Conservation (phyloP, 2,113 vertebrate genomes). For the Chloebia gouldiae region DNA sequence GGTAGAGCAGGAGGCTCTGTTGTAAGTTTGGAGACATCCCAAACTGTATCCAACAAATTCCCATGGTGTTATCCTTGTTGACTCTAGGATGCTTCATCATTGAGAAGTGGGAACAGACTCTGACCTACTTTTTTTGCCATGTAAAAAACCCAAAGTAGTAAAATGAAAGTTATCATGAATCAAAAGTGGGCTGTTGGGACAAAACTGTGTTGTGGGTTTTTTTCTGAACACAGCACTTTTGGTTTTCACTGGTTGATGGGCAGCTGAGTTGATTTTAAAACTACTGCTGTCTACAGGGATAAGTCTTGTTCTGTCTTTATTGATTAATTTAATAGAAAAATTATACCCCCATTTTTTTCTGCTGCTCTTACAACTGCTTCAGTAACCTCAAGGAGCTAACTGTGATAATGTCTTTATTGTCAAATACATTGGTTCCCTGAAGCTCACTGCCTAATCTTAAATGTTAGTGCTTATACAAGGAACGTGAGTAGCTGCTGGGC, state of each 20-base stretch:
- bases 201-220: not conserved
- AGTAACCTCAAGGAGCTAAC: not conserved
- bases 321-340: not conserved
- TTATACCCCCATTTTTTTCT: not conserved
- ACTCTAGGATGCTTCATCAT: not conserved
- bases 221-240: not conserved
- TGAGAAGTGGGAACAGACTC: not conserved
- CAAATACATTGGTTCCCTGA: not conserved
- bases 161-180: not conserved
- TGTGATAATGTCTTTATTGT: not conserved
- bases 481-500: not conserved
- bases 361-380: not conserved
- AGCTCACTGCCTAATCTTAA: not conserved
- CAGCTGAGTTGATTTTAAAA: not conserved
- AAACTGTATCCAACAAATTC: not conserved
- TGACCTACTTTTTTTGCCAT: not conserved
- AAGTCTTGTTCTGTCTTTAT: not conserved
- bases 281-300: not conserved
- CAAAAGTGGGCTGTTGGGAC: not conserved
- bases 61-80: not conserved
- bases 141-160: not conserved
- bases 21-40: not conserved
- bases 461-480: not conserved
- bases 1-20: not conserved
- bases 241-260: not conserved